Percentiles rank a stretch among this genome's conserved stretches.
These are phyloP conservation scores for Hypotaenidia philippensis DNA, from an alignment of 2,797 vertebrate species.

Conservation along the genomic window DNA sequence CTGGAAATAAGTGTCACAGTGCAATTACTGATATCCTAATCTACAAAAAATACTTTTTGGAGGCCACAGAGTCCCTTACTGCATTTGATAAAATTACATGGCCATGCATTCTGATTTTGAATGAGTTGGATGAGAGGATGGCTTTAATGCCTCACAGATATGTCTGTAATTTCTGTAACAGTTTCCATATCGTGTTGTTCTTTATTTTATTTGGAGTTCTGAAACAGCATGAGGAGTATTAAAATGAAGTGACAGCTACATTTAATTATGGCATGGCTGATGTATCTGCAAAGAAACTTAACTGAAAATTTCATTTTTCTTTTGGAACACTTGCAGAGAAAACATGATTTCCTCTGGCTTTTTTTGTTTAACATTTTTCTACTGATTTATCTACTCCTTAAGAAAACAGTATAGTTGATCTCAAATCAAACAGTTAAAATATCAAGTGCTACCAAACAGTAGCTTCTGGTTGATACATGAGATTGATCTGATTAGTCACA, in stretches of 20 bases:
- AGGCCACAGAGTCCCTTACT: neutral
- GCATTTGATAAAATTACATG: neutral
- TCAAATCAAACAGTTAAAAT: constrained; percentile 7
- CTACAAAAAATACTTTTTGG: neutral
- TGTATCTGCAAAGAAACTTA: constrained; percentile 12
- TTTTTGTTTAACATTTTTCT: neutral
- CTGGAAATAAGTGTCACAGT: neutral
- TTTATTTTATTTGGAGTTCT: constrained; percentile 25
- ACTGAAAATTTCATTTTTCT: neutral
- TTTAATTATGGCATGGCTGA: constrained; percentile 8
- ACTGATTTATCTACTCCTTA: neutral
- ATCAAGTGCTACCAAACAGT: neutral
- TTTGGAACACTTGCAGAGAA: neutral
- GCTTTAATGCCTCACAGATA: neutral
- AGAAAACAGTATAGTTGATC: neutral
- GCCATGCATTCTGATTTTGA: constrained; percentile 32
- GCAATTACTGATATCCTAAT: neutral
- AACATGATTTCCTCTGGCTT: neutral
- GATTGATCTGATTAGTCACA: constrained; percentile 6
- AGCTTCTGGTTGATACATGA: neutral
- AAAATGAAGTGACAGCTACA: neutral
- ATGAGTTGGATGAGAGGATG: neutral
- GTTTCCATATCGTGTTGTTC: neutral
- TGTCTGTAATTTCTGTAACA: constrained; percentile 10
- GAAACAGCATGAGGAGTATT: neutral